Evolutionary conservation across 2,888 invertebrate genomes (phyloP).

Genomic region (Elmis aenea): DNA sequence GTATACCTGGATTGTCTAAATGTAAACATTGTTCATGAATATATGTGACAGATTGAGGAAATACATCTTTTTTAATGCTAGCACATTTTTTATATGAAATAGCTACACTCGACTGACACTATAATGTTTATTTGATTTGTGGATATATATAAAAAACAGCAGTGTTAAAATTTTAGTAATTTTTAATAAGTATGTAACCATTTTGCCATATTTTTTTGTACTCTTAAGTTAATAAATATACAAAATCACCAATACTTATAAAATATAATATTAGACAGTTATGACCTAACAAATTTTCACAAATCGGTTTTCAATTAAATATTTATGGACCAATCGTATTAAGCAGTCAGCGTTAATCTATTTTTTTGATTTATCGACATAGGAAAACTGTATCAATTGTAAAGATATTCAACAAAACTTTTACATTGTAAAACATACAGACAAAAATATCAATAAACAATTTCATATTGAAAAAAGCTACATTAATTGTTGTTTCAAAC

Average conservation of each 20-base stretch:
- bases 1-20: slow-evolving; percentile 17
- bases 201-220: slow-evolving; percentile 29
- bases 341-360: too few relatives aligned
- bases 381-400: too few relatives aligned
- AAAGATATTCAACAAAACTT: too few relatives aligned
- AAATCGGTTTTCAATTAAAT: slow-evolving; percentile 3
- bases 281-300: slow-evolving; percentile 19
- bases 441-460: too few relatives aligned
- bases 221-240: slow-evolving; percentile 30
- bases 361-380: too few relatives aligned
- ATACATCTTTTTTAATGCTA: too few relatives aligned
- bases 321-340: not conserved
- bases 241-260: slow-evolving; percentile 28
- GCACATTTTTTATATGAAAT: too few relatives aligned
- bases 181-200: slow-evolving; percentile 25
- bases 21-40: too few relatives aligned
- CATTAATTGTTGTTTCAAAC: too few relatives aligned
- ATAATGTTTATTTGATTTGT: slow-evolving; percentile 24
- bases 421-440: too few relatives aligned
- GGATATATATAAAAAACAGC: slow-evolving; percentile 31
- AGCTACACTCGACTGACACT: slow-evolving; percentile 15
- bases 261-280: slow-evolving; percentile 22
- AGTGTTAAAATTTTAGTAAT: slow-evolving; percentile 28
- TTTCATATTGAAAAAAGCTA: too few relatives aligned
- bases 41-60: too few relatives aligned